Evolutionary conservation across 2,888 invertebrate genomes (phyloP).

Genomic region (Drosophila borealis): DNA sequence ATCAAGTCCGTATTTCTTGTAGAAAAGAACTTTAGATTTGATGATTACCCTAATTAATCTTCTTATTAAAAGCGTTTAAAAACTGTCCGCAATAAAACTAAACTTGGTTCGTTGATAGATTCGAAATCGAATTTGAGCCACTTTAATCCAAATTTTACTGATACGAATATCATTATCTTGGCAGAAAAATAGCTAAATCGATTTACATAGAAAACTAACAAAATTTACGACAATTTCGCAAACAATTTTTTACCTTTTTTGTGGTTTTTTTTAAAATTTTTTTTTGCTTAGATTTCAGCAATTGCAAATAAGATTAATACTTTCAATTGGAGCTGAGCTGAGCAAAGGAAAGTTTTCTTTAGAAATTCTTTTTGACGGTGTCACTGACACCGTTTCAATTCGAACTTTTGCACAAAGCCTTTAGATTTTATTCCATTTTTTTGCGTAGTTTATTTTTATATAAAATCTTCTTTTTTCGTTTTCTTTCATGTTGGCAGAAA

Average conservation of each 20-base stretch:
- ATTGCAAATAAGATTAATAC: constrained; percentile 58
- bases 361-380: constrained; percentile 27
- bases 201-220: constrained; percentile 21
- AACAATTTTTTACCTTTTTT: constrained; percentile 22
- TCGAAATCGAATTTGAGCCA: background rate
- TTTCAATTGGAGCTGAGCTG: constrained; percentile 33
- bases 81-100: too few relatives aligned
- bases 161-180: constrained; percentile 20
- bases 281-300: constrained; percentile 27
- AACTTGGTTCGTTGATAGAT: too few relatives aligned
- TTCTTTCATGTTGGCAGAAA: constrained; percentile 41
- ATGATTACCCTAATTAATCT: too few relatives aligned
- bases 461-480: background rate
- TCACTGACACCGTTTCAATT: constrained; percentile 44
- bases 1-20: too few relatives aligned
- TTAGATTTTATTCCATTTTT: constrained; percentile 24
- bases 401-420: constrained; percentile 31
- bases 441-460: constrained; percentile 14
- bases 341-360: constrained; percentile 34
- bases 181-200: constrained; percentile 20
- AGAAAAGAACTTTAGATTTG: too few relatives aligned
- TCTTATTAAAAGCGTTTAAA: too few relatives aligned
- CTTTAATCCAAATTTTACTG: background rate
- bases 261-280: constrained; percentile 3
- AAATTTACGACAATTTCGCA: constrained; percentile 28